Evolutionary conservation across 2,888 invertebrate genomes (phyloP).

Genomic region (Andrena haemorrhoa): DNA sequence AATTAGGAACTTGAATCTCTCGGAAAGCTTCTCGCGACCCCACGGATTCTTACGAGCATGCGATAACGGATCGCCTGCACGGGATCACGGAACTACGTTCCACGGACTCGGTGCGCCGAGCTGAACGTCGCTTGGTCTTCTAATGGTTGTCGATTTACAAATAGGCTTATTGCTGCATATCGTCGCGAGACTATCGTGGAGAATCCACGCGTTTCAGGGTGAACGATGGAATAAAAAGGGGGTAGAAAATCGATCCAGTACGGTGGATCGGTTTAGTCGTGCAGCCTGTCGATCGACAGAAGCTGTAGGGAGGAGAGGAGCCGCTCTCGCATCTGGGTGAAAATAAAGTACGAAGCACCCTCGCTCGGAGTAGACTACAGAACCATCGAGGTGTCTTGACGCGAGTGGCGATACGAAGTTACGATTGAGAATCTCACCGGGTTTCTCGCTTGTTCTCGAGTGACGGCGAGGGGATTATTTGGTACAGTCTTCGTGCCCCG

Average conservation of each 20-base stretch:
- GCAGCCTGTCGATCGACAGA: background rate
- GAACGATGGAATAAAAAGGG: conserved; percentile 20
- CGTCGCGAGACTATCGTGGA: conserved; percentile 14
- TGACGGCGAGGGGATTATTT: conserved; percentile 16
- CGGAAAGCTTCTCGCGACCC: background rate
- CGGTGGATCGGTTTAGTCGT: background rate
- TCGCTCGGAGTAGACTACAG: background rate
- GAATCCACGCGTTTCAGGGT: conserved; percentile 3
- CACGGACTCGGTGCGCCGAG: conserved; percentile 17
- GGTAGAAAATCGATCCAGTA: conserved; percentile 34
- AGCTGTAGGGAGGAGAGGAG: background rate
- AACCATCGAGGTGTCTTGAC: conserved; percentile 4
- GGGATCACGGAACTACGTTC: conserved; percentile 4
- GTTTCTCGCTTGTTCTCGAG: background rate
- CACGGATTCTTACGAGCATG: conserved; percentile 17
- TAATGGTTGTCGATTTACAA: conserved; percentile 13
- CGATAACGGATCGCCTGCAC: background rate
- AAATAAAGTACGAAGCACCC: background rate
- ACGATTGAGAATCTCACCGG: background rate
- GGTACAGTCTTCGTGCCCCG: background rate
- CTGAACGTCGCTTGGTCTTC: conserved; percentile 39
- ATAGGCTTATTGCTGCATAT: conserved; percentile 46
- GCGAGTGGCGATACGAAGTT: background rate
- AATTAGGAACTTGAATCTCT: conserved; percentile 32
- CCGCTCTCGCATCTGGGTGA: background rate